Base-by-base conservation (phyloP, 2,888 invertebrate genomes). In the Thera obeliscata region DNA sequence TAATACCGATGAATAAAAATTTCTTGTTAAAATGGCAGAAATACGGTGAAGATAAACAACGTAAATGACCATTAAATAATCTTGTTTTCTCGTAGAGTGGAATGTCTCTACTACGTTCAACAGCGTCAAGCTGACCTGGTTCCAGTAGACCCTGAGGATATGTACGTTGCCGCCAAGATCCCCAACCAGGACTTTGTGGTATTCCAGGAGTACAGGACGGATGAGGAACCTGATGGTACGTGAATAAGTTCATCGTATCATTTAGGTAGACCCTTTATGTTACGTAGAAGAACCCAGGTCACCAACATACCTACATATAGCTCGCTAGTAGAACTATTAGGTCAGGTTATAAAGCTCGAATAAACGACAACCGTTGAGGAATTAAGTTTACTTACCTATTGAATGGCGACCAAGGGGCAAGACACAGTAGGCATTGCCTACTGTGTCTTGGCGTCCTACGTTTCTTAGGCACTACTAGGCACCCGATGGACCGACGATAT, bases 121-220 rank as follows among this genome's bases (percentile, higher is more conserved):
- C 94, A 95, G 74, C 95, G 96, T 36, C 95, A 96, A 80, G 98
- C 98, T 0, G 98, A 98, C 85, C 94, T 98, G 65, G 95, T 96
- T 38, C 96, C 96, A 6, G 96, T 96, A 2, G 98, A 98, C 81
- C 97, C 98, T 2, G 98, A 98, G 79, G 97, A 98, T 80, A 97
- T 98, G 95, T 98, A 97, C 84, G 95, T 98, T 55, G 97, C 97
- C 0, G 94, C 95, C 55, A 96, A 96, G 74, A 93, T 95, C 61
- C 95, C 95, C 35, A 95, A 97, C 82, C 95, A 96, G 84, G 96
- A 97, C 86, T 96, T 96, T 82, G 95, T 96, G 0, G 94, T 97
- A 4, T 95, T 96, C 81, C 96, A 96, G 73, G 96, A 97, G 87
- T 96, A 97, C 72, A 94, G 97, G 64, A 97, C 96, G 3, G 95